Percentiles rank a stretch among this genome's conserved stretches.
These are phyloP conservation scores for Cyanocitta stelleri DNA, from an alignment of 2,113 vertebrate genomes.

Conservation along the genomic window DNA sequence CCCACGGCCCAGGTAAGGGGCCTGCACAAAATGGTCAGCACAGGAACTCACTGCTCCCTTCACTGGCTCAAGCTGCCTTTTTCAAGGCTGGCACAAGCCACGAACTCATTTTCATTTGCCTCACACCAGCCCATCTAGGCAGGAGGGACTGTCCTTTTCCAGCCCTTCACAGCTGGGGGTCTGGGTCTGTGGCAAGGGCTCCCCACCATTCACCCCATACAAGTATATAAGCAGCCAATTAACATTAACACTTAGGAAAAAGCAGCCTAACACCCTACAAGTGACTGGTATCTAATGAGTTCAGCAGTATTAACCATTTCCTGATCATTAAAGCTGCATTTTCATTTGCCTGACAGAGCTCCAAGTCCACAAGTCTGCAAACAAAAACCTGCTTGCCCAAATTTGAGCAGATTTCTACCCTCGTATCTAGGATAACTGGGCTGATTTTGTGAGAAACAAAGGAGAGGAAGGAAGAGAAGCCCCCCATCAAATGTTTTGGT, in stretches of 20 bases:
- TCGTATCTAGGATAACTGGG: background rate
- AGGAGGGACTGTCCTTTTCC: background rate
- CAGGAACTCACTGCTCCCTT: background rate
- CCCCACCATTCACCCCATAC: background rate
- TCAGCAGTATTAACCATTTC: background rate
- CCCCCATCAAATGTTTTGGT: background rate
- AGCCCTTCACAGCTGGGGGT: background rate
- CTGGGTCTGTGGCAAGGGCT: background rate
- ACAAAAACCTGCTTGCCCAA: background rate
- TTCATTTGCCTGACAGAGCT: background rate
- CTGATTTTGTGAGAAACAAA: background rate
- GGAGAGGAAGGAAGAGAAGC: background rate
- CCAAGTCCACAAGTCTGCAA: accelerated
- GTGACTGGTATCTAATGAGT: background rate
- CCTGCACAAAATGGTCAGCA: background rate
- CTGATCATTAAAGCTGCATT: background rate
- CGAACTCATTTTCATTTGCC: background rate
- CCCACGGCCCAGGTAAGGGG: background rate
- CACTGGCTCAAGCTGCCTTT: background rate
- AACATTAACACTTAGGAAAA: background rate
- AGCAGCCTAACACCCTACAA: background rate
- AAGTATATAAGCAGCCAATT: background rate
- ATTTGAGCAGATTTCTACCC: background rate
- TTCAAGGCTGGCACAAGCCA: background rate
- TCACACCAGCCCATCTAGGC: background rate